A percentile compares a stretch with the other conserved stretches of the same genome.
phyloP scores from a whole-genome alignment of 2,797 vertebrate genomes.

The Carduelis carduelis region DNA sequence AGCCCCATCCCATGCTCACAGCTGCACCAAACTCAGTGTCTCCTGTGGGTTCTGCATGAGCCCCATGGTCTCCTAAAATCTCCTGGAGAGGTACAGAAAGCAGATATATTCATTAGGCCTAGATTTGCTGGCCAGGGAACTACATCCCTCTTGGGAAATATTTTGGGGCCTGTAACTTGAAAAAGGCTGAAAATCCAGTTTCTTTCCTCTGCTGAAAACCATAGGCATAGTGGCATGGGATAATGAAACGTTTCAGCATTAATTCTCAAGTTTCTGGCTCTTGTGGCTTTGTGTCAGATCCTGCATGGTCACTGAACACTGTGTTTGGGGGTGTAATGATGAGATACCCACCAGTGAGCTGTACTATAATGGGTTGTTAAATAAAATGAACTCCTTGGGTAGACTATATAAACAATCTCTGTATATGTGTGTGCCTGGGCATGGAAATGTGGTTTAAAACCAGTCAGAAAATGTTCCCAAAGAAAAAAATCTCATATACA shows the following conservation, averaged over 20 bases:
- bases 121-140: neutral
- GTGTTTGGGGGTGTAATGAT: slow-evolving; percentile 34
- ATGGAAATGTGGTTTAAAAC: slow-evolving; percentile 54
- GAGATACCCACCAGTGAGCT: slow-evolving; percentile 43
- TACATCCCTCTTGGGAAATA: neutral
- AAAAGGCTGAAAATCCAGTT: slow-evolving; percentile 10
- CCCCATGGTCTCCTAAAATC: neutral
- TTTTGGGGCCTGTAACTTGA: neutral
- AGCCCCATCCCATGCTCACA: neutral
- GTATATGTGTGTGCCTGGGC: slow-evolving; percentile 28
- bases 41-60: neutral
- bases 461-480: slow-evolving; percentile 56
- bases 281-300: slow-evolving; percentile 57
- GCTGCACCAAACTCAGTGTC: neutral
- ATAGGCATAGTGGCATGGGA: neutral
- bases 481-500: slow-evolving; percentile 43
- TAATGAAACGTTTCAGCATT: slow-evolving; percentile 18
- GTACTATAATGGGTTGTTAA: slow-evolving; percentile 18
- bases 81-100: neutral
- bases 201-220: slow-evolving; percentile 14
- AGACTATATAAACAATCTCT: slow-evolving; percentile 56
- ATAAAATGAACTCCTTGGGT: slow-evolving; percentile 10
- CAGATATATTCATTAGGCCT: neutral
- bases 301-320: neutral
- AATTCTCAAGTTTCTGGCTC: slow-evolving; percentile 43